Percentiles rank a stretch among this genome's conserved stretches.
phyloP scores from a whole-genome alignment of 2,797 vertebrate species.

The Tokudaia muenninki region DNA sequence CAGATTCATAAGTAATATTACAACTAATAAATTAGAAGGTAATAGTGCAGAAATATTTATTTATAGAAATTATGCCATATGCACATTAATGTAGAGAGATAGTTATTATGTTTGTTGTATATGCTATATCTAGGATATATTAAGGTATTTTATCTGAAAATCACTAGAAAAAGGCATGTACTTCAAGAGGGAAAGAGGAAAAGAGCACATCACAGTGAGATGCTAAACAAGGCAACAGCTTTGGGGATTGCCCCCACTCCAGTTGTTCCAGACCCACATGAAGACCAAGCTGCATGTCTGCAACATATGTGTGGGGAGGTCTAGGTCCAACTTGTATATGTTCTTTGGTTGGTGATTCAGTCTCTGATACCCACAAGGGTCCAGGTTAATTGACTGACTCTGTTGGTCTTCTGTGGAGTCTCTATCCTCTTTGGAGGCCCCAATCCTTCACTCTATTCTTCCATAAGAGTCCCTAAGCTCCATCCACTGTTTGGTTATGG shows the following conservation, averaged over 20 bases:
- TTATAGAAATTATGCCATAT: not conserved
- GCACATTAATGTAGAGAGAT: not conserved
- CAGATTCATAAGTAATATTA: constrained; percentile 9
- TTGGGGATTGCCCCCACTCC: not conserved
- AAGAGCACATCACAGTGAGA: not conserved
- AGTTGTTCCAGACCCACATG: not conserved
- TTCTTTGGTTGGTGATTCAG: not conserved
- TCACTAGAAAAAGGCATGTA: not conserved
- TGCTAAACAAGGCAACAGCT: not conserved
- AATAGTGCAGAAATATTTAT: not conserved
- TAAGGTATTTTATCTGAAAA: not conserved
- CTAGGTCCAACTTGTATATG: not conserved
- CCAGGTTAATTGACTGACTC: not conserved
- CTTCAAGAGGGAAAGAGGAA: not conserved
- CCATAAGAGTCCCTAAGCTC: not conserved
- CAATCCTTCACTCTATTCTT: not conserved
- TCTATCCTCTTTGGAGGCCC: not conserved
- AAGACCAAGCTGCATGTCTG: not conserved
- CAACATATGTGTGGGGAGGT: not conserved
- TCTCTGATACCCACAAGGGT: not conserved
- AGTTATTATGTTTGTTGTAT: not conserved
- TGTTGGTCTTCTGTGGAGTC: not conserved
- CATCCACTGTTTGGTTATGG: not conserved
- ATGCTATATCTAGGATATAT: not conserved
- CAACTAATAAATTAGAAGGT: not conserved